Percentiles rank a stretch among this genome's conserved stretches.
These are phyloP conservation scores for Antennarius striatus DNA, from an alignment of 2,113 vertebrate genomes.

Conservation along the genomic window DNA sequence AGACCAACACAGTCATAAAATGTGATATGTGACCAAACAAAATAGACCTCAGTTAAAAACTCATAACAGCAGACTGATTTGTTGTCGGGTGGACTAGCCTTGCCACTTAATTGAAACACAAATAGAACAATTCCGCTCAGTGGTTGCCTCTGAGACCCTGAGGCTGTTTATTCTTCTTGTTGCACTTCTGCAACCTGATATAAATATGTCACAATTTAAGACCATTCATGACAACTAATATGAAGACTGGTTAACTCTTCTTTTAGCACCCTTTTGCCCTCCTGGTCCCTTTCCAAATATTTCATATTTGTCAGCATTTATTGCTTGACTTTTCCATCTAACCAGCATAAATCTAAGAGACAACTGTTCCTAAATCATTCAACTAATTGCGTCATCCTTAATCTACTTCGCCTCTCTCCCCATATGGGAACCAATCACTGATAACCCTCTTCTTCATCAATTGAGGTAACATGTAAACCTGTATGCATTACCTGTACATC, in stretches of 20 bases:
- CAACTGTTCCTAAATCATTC: constrained; percentile 26
- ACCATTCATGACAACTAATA: too few relatives aligned
- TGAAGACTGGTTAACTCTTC: not conserved
- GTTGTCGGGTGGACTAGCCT: not conserved
- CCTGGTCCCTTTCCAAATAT: constrained; percentile 1
- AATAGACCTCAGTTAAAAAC: not conserved
- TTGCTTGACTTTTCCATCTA: constrained; percentile 14
- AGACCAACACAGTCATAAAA: not conserved
- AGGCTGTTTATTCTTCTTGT: not conserved
- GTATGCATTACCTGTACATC: not conserved
- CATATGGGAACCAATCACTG: constrained; percentile 29
- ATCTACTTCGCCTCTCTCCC: constrained; percentile 24
- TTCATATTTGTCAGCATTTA: not conserved
- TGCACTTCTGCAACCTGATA: not conserved
- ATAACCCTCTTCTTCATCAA: constrained; percentile 45
- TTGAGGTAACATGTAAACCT: constrained; percentile 44
- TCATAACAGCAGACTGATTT: not conserved
- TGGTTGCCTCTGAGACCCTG: not conserved
- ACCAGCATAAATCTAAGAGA: constrained; percentile 26
- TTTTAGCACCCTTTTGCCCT: constrained; percentile 11
- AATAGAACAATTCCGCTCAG: not conserved
- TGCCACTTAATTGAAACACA: not conserved
- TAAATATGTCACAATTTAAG: too few relatives aligned
- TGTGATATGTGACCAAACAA: not conserved
- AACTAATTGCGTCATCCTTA: constrained; percentile 24